phyloP scores from a whole-genome alignment of 2,888 invertebrate genomes.

The Hypsopygia costalis region DNA sequence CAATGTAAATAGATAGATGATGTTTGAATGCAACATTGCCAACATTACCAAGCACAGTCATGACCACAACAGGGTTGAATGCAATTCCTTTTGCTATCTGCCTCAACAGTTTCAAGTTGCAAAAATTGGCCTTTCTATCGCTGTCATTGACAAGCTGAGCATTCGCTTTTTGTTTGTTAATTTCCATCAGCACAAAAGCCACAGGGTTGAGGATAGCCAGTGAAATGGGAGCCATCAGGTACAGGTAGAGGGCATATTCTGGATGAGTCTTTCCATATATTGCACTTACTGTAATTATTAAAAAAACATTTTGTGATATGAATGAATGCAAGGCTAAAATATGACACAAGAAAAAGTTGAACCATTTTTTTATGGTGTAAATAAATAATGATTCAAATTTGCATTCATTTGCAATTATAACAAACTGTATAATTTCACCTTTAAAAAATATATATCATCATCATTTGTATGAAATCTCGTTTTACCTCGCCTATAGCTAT shows the following conservation, averaged over 20 bases:
- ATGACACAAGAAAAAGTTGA: too few relatives aligned
- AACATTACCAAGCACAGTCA: constrained; percentile 94
- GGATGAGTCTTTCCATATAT: constrained; percentile 92
- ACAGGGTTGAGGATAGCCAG: constrained; percentile 95
- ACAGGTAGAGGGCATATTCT: constrained; percentile 94
- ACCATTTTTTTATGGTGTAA: too few relatives aligned
- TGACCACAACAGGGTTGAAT: constrained; percentile 93
- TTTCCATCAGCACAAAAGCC: constrained; percentile 94
- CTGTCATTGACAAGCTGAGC: constrained; percentile 29
- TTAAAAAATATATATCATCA: too few relatives aligned
- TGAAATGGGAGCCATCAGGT: constrained; percentile 96
- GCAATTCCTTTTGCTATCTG: constrained; percentile 86
- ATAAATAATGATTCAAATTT: too few relatives aligned
- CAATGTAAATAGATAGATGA: constrained; percentile 86
- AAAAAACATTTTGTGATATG: too few relatives aligned
- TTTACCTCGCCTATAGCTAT: too few relatives aligned
- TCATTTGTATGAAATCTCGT: too few relatives aligned
- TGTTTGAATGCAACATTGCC: constrained; percentile 92
- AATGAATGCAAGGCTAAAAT: too few relatives aligned
- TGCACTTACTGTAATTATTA: constrained; percentile 85
- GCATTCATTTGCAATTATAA: too few relatives aligned
- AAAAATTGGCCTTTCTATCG: constrained; percentile 36
- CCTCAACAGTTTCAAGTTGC: constrained; percentile 52
- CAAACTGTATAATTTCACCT: too few relatives aligned
- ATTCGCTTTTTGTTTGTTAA: constrained; percentile 80